A percentile compares a stretch with the other conserved stretches of the same genome.
Conservation (phyloP, 1,140 invertebrate genomes). For the Ruditapes philippinarum region DNA sequence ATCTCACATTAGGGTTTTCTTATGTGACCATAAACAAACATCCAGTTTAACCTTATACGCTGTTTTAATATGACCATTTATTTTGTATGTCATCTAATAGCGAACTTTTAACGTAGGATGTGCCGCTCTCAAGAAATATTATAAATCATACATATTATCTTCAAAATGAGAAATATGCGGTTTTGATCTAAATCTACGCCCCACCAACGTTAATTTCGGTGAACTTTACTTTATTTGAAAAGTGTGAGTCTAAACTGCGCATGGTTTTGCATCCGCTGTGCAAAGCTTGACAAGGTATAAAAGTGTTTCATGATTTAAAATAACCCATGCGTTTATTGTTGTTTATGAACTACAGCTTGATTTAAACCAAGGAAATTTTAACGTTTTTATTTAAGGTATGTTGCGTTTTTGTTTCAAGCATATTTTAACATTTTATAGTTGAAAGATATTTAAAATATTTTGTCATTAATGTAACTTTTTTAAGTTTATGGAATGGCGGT, state of each 20-base stretch:
- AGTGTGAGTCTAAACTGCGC: neutral
- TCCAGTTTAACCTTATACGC: neutral
- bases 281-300: too few species aligned
- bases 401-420: too few species aligned
- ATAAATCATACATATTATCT: constrained; percentile 1
- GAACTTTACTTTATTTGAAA: neutral
- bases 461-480: too few species aligned
- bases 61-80: neutral
- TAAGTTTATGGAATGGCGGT: too few species aligned
- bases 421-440: too few species aligned
- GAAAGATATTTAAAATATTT: too few species aligned
- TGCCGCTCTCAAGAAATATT: neutral
- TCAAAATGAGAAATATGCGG: neutral
- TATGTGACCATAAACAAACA: too few species aligned
- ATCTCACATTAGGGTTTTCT: too few species aligned
- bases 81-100: neutral
- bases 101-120: neutral
- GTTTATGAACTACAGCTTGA: too few species aligned
- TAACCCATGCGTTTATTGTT: neutral
- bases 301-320: neutral
- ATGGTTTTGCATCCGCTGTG: neutral
- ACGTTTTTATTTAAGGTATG: too few species aligned
- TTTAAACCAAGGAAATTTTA: too few species aligned
- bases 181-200: neutral
- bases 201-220: neutral